Evolutionary conservation across 2,888 invertebrate genomes (phyloP).

Genomic region (Drosophila kuntzei): DNA sequence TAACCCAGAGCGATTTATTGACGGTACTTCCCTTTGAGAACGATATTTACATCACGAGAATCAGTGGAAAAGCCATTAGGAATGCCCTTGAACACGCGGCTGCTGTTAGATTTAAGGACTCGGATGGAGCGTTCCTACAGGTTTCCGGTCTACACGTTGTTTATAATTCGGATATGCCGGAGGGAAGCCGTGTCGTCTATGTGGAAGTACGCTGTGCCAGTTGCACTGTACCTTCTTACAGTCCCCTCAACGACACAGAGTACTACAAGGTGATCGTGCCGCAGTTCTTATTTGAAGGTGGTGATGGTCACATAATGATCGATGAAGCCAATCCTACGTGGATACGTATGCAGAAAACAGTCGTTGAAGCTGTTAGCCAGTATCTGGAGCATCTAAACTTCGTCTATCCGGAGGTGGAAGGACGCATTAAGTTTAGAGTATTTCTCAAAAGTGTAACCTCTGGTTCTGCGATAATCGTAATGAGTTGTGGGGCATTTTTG

Average conservation of each 20-base stretch:
- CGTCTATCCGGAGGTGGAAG: slow-evolving; percentile 89
- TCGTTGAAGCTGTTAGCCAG: slow-evolving; percentile 86
- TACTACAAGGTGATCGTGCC: slow-evolving; percentile 90
- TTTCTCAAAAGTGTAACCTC: not conserved
- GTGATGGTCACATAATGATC: slow-evolving; percentile 88
- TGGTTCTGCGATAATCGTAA: not conserved
- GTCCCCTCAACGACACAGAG: slow-evolving; percentile 86
- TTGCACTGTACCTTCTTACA: slow-evolving; percentile 88
- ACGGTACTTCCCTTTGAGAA: slow-evolving; percentile 92
- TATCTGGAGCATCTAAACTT: slow-evolving; percentile 88
- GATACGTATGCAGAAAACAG: slow-evolving; percentile 85
- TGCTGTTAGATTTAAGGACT: slow-evolving; percentile 85
- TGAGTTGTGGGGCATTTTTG: slow-evolving; percentile 4
- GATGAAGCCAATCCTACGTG: slow-evolving; percentile 45
- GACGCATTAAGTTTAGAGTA: slow-evolving; percentile 86
- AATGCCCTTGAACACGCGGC: slow-evolving; percentile 90
- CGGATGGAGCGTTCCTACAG: slow-evolving; percentile 92
- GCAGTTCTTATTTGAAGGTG: slow-evolving; percentile 90
- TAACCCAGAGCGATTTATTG: slow-evolving; percentile 91
- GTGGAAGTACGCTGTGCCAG: slow-evolving; percentile 89
- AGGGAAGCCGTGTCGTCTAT: slow-evolving; percentile 88
- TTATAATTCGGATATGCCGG: slow-evolving; percentile 88
- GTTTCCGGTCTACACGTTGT: slow-evolving; percentile 91
- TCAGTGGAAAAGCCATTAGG: slow-evolving; percentile 89
- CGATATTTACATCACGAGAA: slow-evolving; percentile 87